phyloP scores from a whole-genome alignment of 1,140 invertebrate genomes.

The Drosophila repletoides region DNA sequence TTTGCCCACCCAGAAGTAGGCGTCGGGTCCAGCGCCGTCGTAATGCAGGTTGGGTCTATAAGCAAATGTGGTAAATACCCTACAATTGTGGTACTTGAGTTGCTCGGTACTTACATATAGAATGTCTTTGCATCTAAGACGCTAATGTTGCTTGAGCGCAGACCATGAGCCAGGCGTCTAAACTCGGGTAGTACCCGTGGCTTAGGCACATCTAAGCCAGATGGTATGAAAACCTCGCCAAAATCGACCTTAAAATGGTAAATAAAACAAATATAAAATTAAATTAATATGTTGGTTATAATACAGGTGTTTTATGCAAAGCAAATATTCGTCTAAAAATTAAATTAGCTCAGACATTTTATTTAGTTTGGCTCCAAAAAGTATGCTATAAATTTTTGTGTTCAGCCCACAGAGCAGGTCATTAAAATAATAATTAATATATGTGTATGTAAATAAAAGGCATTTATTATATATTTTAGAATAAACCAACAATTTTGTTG shows the following conservation, averaged over 20 bases:
- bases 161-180: conserved; percentile 91
- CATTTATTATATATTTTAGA: neutral
- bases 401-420: too few species aligned
- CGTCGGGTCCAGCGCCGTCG: conserved; percentile 93
- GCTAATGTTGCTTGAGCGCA: conserved; percentile 94
- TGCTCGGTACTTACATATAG: conserved; percentile 83
- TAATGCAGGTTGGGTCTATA: conserved; percentile 95
- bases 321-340: too few species aligned
- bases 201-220: conserved; percentile 88
- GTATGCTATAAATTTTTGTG: too few species aligned
- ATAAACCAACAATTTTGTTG: conserved; percentile 59
- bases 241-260: conserved; percentile 89
- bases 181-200: conserved; percentile 91
- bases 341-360: too few species aligned
- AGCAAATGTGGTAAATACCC: too few species aligned
- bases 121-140: conserved; percentile 95
- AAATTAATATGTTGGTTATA: too few species aligned
- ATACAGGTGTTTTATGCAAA: too few species aligned
- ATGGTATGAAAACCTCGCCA: conserved; percentile 91
- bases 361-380: too few species aligned
- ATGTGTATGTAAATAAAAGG: too few species aligned
- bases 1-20: conserved; percentile 96
- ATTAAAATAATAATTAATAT: too few species aligned
- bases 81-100: too few species aligned
- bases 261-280: too few species aligned